Evolutionary conservation across 2,113 vertebrate genomes (phyloP), one percentile per base, ranked within the genome.

Genomic region (Anoplopoma fimbria): DNA sequence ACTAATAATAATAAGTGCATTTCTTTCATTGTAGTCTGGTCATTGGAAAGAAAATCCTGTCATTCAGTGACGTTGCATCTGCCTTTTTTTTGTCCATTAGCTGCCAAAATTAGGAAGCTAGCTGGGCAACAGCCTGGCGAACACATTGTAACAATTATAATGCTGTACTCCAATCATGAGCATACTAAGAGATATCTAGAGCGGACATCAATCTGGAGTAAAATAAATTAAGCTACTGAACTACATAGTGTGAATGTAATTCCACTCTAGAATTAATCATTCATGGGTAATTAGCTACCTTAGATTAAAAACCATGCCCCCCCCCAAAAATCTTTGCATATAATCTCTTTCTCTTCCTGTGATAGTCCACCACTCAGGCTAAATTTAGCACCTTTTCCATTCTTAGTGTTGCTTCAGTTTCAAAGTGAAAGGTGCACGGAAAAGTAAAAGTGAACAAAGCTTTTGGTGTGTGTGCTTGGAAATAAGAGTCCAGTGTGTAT

Each of bases 381-480:
- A 93, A 82, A 91, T 88, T 91, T 94, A 92, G 91, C 89, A 70
- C 77, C 82, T 68, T 71, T 79, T 58, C 36, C 79, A 15, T 81
- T 77, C 67, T 77, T 42, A 58, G 60, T 2, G 1, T 4, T 25
- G 57, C 58, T 72, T 49, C n/a, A 14, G 73, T 64, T 74, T 84
- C 77, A 80, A 88, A 90, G 82, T 86, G 88, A 92, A 88, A 90
- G 91, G 65, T 79, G 77, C 77, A 73, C 10, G 7, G 33, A 88
- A 91, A 92, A 92, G 88, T 92, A 89, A 90, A 89, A 90, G 92
- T 90, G 90, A 89, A 92, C 87, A 85, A 78, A 85, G 87, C 75
- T 78, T 71, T 84, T 76, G 80, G 83, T 91, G 87, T 87, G 83
- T 19, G 4, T 8, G 57, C 7, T 53, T 81, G 80, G 87, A 93